phyloP scores from a whole-genome alignment of 2,113 vertebrate genomes.

The Macquaria ambigua region DNA sequence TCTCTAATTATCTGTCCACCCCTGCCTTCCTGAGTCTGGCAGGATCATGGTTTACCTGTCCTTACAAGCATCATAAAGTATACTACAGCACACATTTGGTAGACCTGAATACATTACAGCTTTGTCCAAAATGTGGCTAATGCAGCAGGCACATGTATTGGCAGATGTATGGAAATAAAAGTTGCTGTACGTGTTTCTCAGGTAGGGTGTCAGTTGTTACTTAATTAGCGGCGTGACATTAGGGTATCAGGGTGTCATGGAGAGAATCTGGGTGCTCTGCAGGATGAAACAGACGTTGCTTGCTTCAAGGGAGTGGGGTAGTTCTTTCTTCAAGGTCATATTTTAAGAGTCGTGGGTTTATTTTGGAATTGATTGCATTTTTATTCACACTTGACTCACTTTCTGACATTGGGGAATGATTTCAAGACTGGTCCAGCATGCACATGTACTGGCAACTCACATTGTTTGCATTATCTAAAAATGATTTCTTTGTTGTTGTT shows the following conservation, averaged over 20 bases:
- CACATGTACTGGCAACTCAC: not conserved
- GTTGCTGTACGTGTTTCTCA: not conserved
- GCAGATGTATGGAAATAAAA: not conserved
- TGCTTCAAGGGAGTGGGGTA: not conserved
- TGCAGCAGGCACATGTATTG: not conserved
- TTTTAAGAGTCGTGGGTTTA: not conserved
- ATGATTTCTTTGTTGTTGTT: not conserved
- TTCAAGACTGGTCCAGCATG: not conserved
- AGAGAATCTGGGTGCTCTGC: not conserved
- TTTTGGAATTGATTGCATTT: not conserved
- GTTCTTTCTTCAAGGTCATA: not conserved
- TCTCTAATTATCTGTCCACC: constrained; percentile 38
- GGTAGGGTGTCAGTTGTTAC: not conserved
- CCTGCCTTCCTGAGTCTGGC: not conserved
- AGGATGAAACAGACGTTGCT: not conserved
- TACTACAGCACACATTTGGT: constrained; percentile 21
- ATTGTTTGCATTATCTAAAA: not conserved
- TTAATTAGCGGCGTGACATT: constrained; percentile 21
- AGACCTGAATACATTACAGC: constrained; percentile 15
- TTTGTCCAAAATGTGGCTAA: constrained; percentile 6
- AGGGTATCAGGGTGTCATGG: constrained; percentile 1
- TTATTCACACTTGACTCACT: not conserved
- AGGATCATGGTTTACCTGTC: constrained; percentile 17
- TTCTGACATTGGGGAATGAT: not conserved
- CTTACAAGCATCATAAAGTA: not conserved